Base-by-base conservation (phyloP, 2,113 vertebrate genomes). In the Melanotaenia duboulayi region DNA sequence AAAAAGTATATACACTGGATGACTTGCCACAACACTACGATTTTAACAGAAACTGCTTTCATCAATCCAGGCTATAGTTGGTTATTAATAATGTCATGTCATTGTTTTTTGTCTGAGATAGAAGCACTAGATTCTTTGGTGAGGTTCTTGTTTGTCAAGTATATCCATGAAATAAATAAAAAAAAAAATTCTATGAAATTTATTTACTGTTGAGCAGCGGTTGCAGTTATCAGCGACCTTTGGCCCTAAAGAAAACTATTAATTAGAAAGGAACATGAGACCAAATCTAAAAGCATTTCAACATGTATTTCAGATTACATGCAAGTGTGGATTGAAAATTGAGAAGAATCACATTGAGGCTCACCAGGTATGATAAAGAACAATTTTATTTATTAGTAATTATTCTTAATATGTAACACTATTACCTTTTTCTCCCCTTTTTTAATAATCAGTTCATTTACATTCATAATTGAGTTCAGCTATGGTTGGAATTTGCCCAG, bases 241-340 rank as follows among this genome's bases (percentile, higher is more conserved):
- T 16, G 20, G 7, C 25, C 17, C 16, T 60, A 0, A 35, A 40
- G 23, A 37, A 35, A 49, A 40, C 5, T 0, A 2, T 19, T 58
- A 32, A 14, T 2, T 39, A 44, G 5, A 68, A 55, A 52, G 0
- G 2, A 24, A 37, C 0, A 5, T 66, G 22, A 64, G 4, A 25
- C 11, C 28, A 23, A 65, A 20, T 19, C 4, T 48, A 7, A 66
- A 46, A 2, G 0, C 0, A 25, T 57, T 44, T 75, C 59, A 14
- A 4, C 28, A 82, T 76, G 71, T 20, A 58, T 85, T 83, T 76
- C 65, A 99, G 98, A 94, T 97, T 55, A 92, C 92, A 74, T 99
- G 98, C 91, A 97, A 96, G 77, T 99, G 98, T 79, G 93, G 94
- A 71, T 91, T 95, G 94, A 96, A 95, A 87, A 92, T 97, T 74